Base-by-base conservation (phyloP, 2,113 vertebrate genomes). In the Cnemophilus loriae region DNA sequence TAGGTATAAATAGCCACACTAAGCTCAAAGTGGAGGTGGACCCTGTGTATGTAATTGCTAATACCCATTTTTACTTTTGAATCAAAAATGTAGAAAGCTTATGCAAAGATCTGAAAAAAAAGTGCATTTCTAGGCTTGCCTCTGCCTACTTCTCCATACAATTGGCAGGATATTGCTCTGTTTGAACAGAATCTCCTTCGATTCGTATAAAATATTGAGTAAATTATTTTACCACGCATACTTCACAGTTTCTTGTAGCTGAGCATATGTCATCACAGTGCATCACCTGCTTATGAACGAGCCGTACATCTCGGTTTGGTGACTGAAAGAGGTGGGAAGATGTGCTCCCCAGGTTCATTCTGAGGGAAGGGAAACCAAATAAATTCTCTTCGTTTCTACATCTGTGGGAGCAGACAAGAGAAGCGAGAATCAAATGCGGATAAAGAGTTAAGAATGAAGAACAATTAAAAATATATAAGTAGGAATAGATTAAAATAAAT, bases 341-440 rank as follows among this genome's bases (percentile, higher is more conserved):
- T 14, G 6, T 1, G 1, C 5, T 82, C 30, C 13, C 35, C 3
- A 28, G 5, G 3, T 26, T 79, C 3, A 1, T 28, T n/a, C 61
- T 82, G 13, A 37, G 12, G 24, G 20, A 89, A 81, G 13, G 18
- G 30, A 32, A 39, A 42, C 35, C 14, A 35, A 71, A 47, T 42
- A 64, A 41, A 42, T 63, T 47, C 5, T 65, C 39, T 47, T 87
- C 1, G 14, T 82, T 82, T 75, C 52, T 56, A 5, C 9, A 8
- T 46, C 57, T 56, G 11, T 83, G 20, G 73, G 63, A 96, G 56
- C 41, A 88, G 87, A 83, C 13, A 71, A 86, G 69, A 90, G 70
- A 59, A 91, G 21, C 16, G 10, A 33, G n/a, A 87, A 73, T 91
- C 39, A 93, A 95, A 59, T 80, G 35, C 22, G 11, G 52, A 6